phyloP scores from a whole-genome alignment of 2,888 invertebrate species.

The Euproctis similis region DNA sequence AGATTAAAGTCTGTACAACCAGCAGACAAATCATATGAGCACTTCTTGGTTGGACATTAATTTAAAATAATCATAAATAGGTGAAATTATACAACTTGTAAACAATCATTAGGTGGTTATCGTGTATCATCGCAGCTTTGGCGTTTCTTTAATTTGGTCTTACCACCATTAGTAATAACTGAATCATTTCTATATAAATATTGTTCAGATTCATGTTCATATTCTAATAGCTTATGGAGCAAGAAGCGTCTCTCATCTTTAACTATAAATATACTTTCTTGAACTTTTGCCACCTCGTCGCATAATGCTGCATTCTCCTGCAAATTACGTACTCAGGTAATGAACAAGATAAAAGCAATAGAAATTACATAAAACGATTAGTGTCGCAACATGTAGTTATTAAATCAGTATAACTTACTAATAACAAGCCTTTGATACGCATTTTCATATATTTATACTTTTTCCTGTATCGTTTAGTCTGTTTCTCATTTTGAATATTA shows the following conservation, averaged over 20 bases:
- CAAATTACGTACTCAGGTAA: no score
- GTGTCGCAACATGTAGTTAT: background rate
- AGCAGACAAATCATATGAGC: no score
- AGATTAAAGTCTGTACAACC: no score
- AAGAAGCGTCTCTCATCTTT: constrained; percentile 90
- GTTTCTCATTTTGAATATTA: constrained; percentile 34
- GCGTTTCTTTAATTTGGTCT: constrained; percentile 46
- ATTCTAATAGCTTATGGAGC: constrained; percentile 83
- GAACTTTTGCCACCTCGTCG: constrained; percentile 90
- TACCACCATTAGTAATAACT: constrained; percentile 41
- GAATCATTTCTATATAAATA: constrained; percentile 35
- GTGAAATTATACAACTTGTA: background rate
- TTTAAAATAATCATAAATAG: constrained; percentile 1
- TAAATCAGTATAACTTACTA: constrained; percentile 67
- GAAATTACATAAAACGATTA: no score
- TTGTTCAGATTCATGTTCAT: constrained; percentile 70
- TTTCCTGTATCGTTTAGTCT: constrained; percentile 73
- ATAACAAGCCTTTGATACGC: constrained; percentile 78
- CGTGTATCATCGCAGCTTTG: constrained; percentile 43
- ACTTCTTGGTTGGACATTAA: no score
- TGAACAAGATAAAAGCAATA: background rate
- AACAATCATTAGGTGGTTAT: constrained; percentile 17
- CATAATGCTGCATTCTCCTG: constrained; percentile 91
- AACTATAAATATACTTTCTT: constrained; percentile 85
- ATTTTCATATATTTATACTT: constrained; percentile 79